Base-by-base conservation (phyloP, 2,888 invertebrate genomes). In the Odontocolon sp. region DNA sequence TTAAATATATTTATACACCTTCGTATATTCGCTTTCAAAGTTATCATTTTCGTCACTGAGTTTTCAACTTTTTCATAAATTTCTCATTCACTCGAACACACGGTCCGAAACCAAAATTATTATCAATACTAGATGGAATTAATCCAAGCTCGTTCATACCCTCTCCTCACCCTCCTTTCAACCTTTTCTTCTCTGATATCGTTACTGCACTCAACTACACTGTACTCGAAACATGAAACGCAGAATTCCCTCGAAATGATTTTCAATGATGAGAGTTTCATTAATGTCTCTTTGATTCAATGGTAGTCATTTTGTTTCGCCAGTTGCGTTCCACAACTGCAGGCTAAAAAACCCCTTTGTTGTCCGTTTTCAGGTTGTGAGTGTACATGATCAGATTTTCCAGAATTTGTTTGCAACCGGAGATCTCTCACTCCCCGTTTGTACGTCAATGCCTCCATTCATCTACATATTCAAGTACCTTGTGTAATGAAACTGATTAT, bases 211-310 rank as follows among this genome's bases (percentile, higher is more conserved):
- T 40, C n/a, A 40, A 6, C 36, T 14, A 23, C 23, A 28, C 14
- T 21, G 28, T 57, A 42, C 38, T 38, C 38, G 81, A 85, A 85
- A 84, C 81, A 80, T 79, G 81, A 83, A 83, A 71, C 82, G 57
- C 74, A 63, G 69, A 63, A 73, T 79, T 75, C 77, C 61, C 79
- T 81, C 70, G 71, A 83, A 85, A 81, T 82, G 81, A 82, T 84
- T 85, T 84, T 84, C 83, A 81, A 82, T 77, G 79, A 76, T 61
- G 74, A 52, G 52, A 70, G 75, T 82, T 84, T 85, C 81, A 85
- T 84, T 84, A 85, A 85, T 86, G 82, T 81, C 81, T 80, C 84
- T 85, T 84, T 85, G 84, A 83, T 83, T 85, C 82, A 81, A n/a
- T 81, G 76, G 80, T 82, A 79, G 36, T 45, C 56, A 52, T 69